Percentiles rank a stretch among this genome's conserved stretches.
Conservation (phyloP, 1,140 invertebrate genomes). For the Drusus annulatus region DNA sequence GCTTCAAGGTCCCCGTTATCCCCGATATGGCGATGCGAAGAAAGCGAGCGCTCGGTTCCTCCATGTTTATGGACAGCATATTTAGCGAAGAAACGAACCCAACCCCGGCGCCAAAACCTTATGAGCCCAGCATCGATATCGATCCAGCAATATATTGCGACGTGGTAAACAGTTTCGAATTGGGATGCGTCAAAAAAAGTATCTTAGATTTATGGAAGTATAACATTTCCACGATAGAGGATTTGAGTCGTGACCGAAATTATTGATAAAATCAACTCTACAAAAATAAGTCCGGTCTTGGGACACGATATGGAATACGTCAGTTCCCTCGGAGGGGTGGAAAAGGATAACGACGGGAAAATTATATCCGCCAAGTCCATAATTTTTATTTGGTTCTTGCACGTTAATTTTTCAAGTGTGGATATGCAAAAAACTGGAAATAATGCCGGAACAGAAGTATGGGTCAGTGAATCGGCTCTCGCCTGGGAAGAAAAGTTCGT, state of each 20-base stretch:
- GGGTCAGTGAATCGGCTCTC: slow-evolving; percentile 76
- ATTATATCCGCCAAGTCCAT: slow-evolving; percentile 77
- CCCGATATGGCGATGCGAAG: slow-evolving; percentile 1
- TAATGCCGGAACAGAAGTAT: slow-evolving; percentile 80
- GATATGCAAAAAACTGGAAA: slow-evolving; percentile 78
- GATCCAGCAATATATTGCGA: slow-evolving; percentile 73
- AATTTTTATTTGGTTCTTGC: slow-evolving; percentile 75
- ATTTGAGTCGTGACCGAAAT: slow-evolving; percentile 76
- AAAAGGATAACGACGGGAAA: slow-evolving; percentile 73
- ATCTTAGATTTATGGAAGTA: slow-evolving; percentile 82
- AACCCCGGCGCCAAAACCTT: slow-evolving; percentile 61
- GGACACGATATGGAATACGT: slow-evolving; percentile 78
- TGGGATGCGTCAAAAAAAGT: slow-evolving; percentile 76
- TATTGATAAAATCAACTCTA: slow-evolving; percentile 74
- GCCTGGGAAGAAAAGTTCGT: slow-evolving; percentile 80
- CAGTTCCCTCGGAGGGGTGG: slow-evolving; percentile 76
- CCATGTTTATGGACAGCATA: slow-evolving; percentile 53
- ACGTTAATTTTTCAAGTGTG: slow-evolving; percentile 78
- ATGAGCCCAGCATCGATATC: slow-evolving; percentile 73
- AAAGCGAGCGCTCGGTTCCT: background rate
- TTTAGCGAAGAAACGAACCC: slow-evolving; percentile 60
- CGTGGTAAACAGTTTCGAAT: slow-evolving; percentile 72
- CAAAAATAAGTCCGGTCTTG: slow-evolving; percentile 74
- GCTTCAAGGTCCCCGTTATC: slow-evolving; percentile 74
- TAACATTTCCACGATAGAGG: slow-evolving; percentile 70